Base-by-base conservation (phyloP, 2,113 vertebrate genomes). In the Hyla sarda region DNA sequence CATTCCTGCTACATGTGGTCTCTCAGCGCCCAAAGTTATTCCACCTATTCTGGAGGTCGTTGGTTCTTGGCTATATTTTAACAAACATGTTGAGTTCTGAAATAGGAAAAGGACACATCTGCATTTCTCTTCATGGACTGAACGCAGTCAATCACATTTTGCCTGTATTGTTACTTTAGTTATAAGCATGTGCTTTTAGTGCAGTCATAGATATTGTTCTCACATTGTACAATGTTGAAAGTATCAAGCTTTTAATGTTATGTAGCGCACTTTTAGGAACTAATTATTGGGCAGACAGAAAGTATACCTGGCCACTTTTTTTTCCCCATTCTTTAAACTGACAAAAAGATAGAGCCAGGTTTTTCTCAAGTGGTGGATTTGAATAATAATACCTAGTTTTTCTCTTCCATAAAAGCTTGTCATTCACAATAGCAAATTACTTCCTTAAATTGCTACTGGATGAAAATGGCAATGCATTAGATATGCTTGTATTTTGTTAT, bases 361-460 rank as follows among this genome's bases (percentile, higher is more conserved):
- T 52, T 47, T 76, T 37, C 52, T 25, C 54, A 79, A 58, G 25
- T 41, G 14, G 56, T 23, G 19, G 41, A 45, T 81, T 81, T 41
- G n/a, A 81, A 81, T 81, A 65, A 81, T 81, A 81, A 65, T 81
- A 65, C 78, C 28, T 32, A 45, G 37, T 21, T 65, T 81, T 81
- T 62, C 58, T 47, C 37, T 62, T 14, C 28, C 58, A 65, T 81
- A 81, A 81, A 81, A 81, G 78, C 78, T 81, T 65, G 56, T 30
- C 34, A 47, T 25, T 62, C 37, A 65, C 56, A 81, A 84, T 58
- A 74, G 34, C 34, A 84, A 84, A 84, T 60, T 60, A 0, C 60
- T 34, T 41, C 21, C 32, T 19, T 60, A 74, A 82, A 83, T 60
- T 34, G 34, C 52, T 48, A 45, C 60, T 84, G 82, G 71, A 34